A percentile compares a stretch with the other conserved stretches of the same genome.
phyloP scores from a whole-genome alignment of 2,888 invertebrate species.

The Phytoseiulus persimilis region DNA sequence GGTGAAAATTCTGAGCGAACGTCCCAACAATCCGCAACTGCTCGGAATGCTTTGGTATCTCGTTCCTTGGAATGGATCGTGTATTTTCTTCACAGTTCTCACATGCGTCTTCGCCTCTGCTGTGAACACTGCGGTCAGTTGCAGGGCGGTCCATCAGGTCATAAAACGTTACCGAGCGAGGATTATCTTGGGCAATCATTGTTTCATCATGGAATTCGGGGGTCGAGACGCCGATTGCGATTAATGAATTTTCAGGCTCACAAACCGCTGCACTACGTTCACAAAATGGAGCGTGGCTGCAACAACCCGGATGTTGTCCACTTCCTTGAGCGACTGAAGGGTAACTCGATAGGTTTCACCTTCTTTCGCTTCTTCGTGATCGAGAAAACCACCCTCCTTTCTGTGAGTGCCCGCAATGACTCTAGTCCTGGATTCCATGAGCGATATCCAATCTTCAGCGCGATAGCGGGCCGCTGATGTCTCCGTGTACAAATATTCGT shows the following conservation, averaged over 20 bases:
- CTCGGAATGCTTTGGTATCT: not conserved
- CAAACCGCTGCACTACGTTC: not conserved
- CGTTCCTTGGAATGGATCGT: not conserved
- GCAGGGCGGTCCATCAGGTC: too few relatives aligned
- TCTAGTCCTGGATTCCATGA: too few relatives aligned
- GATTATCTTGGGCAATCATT: too few relatives aligned
- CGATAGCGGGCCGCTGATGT: too few relatives aligned
- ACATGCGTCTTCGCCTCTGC: not conserved
- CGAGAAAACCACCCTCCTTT: not conserved
- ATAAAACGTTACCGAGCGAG: too few relatives aligned
- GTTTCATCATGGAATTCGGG: too few relatives aligned
- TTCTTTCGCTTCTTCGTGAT: slow-evolving; percentile 13
- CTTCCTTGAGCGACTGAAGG: not conserved
- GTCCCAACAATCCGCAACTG: not conserved
- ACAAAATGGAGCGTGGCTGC: not conserved
- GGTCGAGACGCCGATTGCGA: too few relatives aligned
- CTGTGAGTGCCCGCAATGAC: not conserved
- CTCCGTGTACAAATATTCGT: too few relatives aligned
- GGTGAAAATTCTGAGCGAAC: not conserved
- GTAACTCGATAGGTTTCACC: not conserved
- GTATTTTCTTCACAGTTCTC: not conserved
- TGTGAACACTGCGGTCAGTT: not conserved
- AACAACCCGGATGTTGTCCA: not conserved
- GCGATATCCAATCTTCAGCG: too few relatives aligned
- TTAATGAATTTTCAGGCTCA: not conserved